These are phyloP conservation scores for Cotesia typhae DNA, from an alignment of 1,140 invertebrate genomes.

Conservation along the genomic window DNA sequence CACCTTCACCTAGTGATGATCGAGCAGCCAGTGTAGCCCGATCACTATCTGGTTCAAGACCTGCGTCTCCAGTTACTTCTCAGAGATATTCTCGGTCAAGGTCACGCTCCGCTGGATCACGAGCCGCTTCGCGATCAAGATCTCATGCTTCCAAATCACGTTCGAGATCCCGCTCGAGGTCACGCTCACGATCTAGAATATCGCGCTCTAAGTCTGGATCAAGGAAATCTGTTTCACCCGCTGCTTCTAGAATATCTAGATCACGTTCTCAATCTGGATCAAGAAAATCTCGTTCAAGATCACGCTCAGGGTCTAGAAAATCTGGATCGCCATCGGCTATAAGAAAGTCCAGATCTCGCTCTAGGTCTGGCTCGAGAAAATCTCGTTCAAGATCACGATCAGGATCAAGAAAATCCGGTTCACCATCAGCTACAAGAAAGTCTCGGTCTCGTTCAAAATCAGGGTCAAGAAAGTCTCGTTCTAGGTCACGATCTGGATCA, in stretches of 20 bases:
- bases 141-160: conserved; percentile 42
- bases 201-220: conserved; percentile 38
- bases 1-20: conserved; percentile 37
- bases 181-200: not conserved
- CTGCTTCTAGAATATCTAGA: no score
- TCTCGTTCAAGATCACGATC: conserved; percentile 40
- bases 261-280: conserved; percentile 43
- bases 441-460: conserved; percentile 31
- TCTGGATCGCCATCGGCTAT: no score
- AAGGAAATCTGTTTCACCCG: no score
- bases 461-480: conserved; percentile 38
- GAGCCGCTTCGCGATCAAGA: conserved; percentile 4
- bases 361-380: conserved; percentile 40
- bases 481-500: conserved; percentile 43
- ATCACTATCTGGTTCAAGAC: conserved; percentile 12
- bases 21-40: conserved; percentile 6
- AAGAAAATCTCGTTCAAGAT: conserved; percentile 37
- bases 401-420: conserved; percentile 35
- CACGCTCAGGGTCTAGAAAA: conserved; percentile 43
- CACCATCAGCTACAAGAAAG: no score
- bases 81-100: conserved; percentile 32
- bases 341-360: conserved; percentile 44
- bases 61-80: conserved; percentile 29
- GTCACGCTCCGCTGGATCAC: conserved; percentile 21
- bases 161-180: conserved; percentile 49